These are phyloP conservation scores for Drosophila ohnishii DNA, from an alignment of 1,140 invertebrate species.

Conservation along the genomic window DNA sequence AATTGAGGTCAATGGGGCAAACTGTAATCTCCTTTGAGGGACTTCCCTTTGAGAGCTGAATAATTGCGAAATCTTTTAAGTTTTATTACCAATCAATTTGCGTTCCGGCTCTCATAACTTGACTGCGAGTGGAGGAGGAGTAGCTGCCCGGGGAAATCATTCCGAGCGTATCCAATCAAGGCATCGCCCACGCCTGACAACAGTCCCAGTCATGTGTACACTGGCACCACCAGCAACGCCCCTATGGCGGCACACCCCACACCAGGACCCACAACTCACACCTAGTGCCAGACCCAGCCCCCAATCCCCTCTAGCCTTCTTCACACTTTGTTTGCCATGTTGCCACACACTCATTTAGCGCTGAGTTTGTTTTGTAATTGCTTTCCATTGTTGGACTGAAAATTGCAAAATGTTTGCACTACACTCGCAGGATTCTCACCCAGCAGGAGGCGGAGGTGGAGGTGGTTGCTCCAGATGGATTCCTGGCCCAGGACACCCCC, in stretches of 20 bases:
- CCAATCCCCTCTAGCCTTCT: constrained; percentile 28
- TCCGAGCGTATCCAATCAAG: constrained; percentile 63
- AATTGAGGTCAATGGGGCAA: background rate
- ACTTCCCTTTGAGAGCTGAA: background rate
- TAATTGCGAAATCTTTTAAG: constrained; percentile 21
- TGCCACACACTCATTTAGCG: constrained; percentile 79
- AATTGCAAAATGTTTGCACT: constrained; percentile 77
- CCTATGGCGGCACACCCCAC: constrained; percentile 17
- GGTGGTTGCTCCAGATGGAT: background rate
- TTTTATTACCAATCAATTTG: constrained; percentile 33
- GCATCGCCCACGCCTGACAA: constrained; percentile 52
- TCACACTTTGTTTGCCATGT: constrained; percentile 67
- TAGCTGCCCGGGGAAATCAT: constrained; percentile 30
- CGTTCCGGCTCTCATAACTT: constrained; percentile 12
- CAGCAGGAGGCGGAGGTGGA: background rate
- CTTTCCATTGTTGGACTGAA: constrained; percentile 78
- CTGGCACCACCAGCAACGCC: constrained; percentile 29
- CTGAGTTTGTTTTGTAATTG: constrained; percentile 79
- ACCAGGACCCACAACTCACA: background rate
- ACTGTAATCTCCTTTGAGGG: constrained; percentile 1
- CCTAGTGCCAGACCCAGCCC: background rate
- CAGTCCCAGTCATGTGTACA: constrained; percentile 54
- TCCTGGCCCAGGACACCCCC: constrained; percentile 8
- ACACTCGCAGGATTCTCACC: constrained; percentile 21
- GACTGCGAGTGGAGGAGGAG: background rate